These are phyloP conservation scores for Plutomurus gul DNA, from an alignment of 1,140 invertebrate species.

Conservation along the genomic window DNA sequence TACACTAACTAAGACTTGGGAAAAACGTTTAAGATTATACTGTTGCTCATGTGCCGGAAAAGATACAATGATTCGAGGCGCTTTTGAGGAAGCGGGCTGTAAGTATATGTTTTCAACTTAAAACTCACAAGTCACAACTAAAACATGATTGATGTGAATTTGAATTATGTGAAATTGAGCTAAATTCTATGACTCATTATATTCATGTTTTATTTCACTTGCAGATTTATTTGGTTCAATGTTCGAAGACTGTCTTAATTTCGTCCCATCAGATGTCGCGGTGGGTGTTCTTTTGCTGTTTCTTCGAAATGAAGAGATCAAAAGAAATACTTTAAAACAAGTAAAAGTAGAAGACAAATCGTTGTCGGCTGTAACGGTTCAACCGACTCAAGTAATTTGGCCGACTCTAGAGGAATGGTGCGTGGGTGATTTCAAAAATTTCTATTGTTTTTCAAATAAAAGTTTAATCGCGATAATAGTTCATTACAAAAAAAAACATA, in stretches of 20 bases:
- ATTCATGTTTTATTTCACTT: conserved; percentile 45
- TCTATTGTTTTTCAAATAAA: no score
- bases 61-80: conserved; percentile 60
- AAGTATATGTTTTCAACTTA: conserved; percentile 58
- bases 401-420: conserved; percentile 65
- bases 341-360: background rate
- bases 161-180: background rate
- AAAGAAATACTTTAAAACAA: background rate
- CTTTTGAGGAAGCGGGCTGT: conserved; percentile 81
- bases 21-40: background rate
- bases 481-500: no score
- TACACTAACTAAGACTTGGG: conserved; percentile 28
- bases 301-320: conserved; percentile 23
- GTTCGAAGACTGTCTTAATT: conserved; percentile 79
- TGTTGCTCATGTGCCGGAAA: background rate
- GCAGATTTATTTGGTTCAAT: conserved; percentile 71
- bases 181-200: background rate
- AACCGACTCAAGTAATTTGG: background rate
- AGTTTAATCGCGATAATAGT: no score
- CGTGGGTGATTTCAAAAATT: no score
- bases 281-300: conserved; percentile 78
- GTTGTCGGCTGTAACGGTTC: background rate
- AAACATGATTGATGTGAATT: background rate
- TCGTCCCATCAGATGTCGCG: conserved; percentile 84
- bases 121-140: conserved; percentile 42